Base-by-base conservation (phyloP, 2,888 invertebrate species). In the Lagria hirta region DNA sequence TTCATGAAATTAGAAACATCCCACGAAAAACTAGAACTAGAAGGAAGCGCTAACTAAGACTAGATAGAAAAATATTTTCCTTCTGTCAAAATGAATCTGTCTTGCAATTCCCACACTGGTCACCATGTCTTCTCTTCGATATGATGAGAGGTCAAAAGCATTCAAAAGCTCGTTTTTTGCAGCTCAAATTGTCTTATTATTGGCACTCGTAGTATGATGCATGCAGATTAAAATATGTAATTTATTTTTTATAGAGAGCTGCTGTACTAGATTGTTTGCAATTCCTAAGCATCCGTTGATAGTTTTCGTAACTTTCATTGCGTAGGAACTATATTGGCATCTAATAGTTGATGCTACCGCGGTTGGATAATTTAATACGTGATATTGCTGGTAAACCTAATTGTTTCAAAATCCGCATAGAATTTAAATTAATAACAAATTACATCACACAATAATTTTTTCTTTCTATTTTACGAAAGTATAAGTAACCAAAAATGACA, bases 231-330 rank as follows among this genome's bases (percentile, higher is more conserved):
- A 32, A 32, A 8, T 20, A 17, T 14, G 15, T 4, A 14, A 24
- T 15, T 23, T 24, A 3, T n/a, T n/a, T n/a, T n/a, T n/a, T n/a
- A n/a, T n/a, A n/a, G n/a, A n/a, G n/a, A n/a, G n/a, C n/a, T n/a
- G n/a, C n/a, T n/a, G n/a, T n/a, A n/a, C n/a, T n/a, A n/a, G n/a
- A n/a, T n/a, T n/a, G n/a, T n/a, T 18, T 14, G 36, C 24, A 36
- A 36, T 24, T n/a, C 5, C 17, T 18, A 18, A 21, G 16, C 34
- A 36, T 27, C 38, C 27, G 10, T 38, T 28, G 28, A 36, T 36
- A 20, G 27, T 27, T 38, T 29, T 28, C 38, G 29, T 23, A 35
- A 38, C 32, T 43, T 35, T 35, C 35, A 43, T 36, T 30, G 23
- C n/a, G n/a, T n/a, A n/a, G n/a, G n/a, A n/a, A n/a, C n/a, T n/a